These are phyloP conservation scores for Echinometra lucunter DNA, from an alignment of 53 echinoderm and acorn worm species.

Conservation along the genomic window DNA sequence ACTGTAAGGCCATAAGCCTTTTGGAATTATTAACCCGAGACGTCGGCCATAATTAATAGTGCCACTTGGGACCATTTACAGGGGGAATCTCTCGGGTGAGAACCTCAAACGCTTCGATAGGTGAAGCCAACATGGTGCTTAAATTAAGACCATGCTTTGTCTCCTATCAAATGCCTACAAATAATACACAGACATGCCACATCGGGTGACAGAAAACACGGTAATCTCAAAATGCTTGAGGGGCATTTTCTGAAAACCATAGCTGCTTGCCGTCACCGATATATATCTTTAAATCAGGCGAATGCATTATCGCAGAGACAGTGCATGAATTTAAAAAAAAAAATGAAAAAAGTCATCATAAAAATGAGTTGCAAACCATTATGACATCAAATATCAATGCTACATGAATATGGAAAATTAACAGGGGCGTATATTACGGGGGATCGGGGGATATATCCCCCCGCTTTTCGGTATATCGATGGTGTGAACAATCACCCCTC, in stretches of 20 bases:
- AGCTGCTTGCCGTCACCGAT: neutral
- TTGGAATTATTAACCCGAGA: neutral
- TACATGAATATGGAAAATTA: too few species aligned
- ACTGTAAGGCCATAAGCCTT: neutral
- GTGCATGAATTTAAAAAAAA: neutral
- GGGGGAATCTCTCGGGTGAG: neutral
- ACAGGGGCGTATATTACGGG: too few species aligned
- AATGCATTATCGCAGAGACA: neutral
- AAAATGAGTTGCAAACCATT: too few species aligned
- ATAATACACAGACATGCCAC: neutral
- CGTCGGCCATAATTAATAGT: neutral
- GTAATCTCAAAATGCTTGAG: neutral
- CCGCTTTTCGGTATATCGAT: too few species aligned
- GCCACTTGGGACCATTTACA: neutral
- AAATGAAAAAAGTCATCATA: neutral
- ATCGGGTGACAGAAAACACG: neutral
- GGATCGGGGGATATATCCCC: too few species aligned
- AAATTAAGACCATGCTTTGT: conserved; percentile 21
- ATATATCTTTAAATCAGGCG: neutral
- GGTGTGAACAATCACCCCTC: too few species aligned
- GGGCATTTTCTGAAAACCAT: neutral
- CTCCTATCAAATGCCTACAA: neutral
- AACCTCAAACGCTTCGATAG: neutral
- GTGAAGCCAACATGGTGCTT: neutral
- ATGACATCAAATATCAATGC: too few species aligned